Evolutionary conservation across 2,888 invertebrate genomes (phyloP).

Genomic region (Notodonta dromedarius): DNA sequence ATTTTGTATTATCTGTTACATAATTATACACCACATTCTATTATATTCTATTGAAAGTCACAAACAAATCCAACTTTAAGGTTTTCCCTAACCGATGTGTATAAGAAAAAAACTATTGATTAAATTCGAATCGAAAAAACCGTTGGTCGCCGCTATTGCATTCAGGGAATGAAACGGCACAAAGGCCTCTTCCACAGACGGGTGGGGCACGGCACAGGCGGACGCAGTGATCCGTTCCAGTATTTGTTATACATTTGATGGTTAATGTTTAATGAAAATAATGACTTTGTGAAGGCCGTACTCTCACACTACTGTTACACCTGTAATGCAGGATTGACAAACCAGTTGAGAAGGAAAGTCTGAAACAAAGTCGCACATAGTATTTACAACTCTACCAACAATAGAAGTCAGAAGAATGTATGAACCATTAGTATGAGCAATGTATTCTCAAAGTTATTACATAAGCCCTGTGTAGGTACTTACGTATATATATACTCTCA

Average conservation of each 20-base stretch:
- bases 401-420: background rate
- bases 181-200: constrained; percentile 27
- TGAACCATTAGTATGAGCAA: background rate
- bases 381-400: background rate
- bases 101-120: constrained; percentile 23
- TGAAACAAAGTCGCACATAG: too few species aligned
- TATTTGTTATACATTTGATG: constrained; percentile 29
- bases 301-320: too few species aligned
- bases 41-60: too few species aligned
- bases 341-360: too few species aligned
- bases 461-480: background rate
- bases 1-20: too few species aligned
- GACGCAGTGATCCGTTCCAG: constrained; percentile 30
- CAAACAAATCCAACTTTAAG: too few species aligned
- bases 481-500: background rate
- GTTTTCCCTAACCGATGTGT: too few species aligned
- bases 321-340: too few species aligned
- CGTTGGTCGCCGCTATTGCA: constrained; percentile 17
- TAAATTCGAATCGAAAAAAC: constrained; percentile 30
- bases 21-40: too few species aligned
- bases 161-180: constrained; percentile 28
- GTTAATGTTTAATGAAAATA: constrained; percentile 26
- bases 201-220: constrained; percentile 12
- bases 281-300: background rate
- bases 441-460: background rate